Conservation (phyloP, 1,140 invertebrate species). For the Diachasma alloeum region DNA sequence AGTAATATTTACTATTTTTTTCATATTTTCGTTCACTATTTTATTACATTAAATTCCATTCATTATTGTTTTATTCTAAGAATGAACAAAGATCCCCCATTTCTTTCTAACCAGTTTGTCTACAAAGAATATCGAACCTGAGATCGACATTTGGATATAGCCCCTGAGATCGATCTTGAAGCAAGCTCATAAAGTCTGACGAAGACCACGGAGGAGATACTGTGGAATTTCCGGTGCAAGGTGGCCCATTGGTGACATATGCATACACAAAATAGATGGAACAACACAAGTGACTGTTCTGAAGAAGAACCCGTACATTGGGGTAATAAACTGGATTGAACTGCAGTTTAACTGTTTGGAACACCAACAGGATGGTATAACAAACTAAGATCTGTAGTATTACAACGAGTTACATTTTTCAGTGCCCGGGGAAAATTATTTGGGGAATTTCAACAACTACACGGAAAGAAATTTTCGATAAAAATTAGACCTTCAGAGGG, state of each 20-base stretch:
- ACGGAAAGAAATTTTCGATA: too few relatives aligned
- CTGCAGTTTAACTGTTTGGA: not conserved
- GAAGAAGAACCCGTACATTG: not conserved
- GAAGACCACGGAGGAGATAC: not conserved
- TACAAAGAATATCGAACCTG: not conserved
- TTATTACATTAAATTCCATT: too few relatives aligned
- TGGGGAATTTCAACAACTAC: too few relatives aligned
- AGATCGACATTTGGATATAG: not conserved
- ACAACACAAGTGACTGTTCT: not conserved
- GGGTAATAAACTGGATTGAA: conserved; percentile 22
- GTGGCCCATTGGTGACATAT: not conserved
- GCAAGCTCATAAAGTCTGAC: conserved; percentile 5
- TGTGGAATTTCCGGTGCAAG: conserved; percentile 10
- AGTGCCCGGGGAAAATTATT: too few relatives aligned
- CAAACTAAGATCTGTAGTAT: too few relatives aligned
- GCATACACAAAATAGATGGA: not conserved
- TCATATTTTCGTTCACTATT: too few relatives aligned
- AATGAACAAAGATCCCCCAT: not conserved
- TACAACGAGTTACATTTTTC: too few relatives aligned
- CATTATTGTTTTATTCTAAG: not conserved
- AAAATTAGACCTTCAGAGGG: too few relatives aligned
- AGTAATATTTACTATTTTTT: too few relatives aligned
- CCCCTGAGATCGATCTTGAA: not conserved
- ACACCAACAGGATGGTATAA: not conserved
- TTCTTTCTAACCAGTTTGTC: too few relatives aligned